Evolutionary conservation across 1,140 invertebrate species (phyloP).

Genomic region (Penaeus indicus): DNA sequence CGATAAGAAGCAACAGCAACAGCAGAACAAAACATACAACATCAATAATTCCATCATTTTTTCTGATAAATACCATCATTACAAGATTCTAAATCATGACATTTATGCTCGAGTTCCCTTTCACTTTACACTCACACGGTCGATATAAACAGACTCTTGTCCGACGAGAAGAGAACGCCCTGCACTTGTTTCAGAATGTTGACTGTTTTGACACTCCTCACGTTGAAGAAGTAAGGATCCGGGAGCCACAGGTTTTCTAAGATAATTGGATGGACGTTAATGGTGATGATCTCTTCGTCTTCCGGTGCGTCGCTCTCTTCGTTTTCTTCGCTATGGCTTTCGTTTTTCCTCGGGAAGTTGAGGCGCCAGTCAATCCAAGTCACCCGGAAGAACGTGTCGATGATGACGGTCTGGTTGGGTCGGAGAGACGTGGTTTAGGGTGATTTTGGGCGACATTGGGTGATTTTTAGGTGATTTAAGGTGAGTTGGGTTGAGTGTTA

Average conservation of each 20-base stretch:
- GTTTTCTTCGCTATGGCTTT: neutral
- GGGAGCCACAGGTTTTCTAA: conserved; percentile 45
- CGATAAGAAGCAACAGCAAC: too few relatives aligned
- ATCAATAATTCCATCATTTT: too few relatives aligned
- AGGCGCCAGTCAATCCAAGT: conserved; percentile 40
- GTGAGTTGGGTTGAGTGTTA: too few relatives aligned
- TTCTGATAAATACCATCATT: too few relatives aligned
- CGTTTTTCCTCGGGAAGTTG: conserved; percentile 11
- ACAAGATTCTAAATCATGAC: neutral
- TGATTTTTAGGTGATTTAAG: too few relatives aligned
- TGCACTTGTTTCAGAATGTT: conserved; percentile 33
- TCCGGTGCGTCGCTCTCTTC: neutral
- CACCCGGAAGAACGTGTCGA: conserved; percentile 40
- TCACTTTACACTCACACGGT: conserved; percentile 29
- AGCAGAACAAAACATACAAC: too few relatives aligned
- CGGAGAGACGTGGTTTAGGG: neutral
- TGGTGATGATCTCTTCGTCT: too few relatives aligned
- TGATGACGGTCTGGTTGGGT: conserved; percentile 19
- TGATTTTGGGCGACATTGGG: too few relatives aligned
- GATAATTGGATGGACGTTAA: conserved; percentile 33
- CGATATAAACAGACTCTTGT: conserved; percentile 15
- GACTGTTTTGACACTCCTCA: conserved; percentile 4
- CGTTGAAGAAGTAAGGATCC: conserved; percentile 49
- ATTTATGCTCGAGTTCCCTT: neutral
- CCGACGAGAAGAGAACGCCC: conserved; percentile 29